Conservation (phyloP, 2,888 invertebrate species). For the Dicyrtoma fusca region DNA sequence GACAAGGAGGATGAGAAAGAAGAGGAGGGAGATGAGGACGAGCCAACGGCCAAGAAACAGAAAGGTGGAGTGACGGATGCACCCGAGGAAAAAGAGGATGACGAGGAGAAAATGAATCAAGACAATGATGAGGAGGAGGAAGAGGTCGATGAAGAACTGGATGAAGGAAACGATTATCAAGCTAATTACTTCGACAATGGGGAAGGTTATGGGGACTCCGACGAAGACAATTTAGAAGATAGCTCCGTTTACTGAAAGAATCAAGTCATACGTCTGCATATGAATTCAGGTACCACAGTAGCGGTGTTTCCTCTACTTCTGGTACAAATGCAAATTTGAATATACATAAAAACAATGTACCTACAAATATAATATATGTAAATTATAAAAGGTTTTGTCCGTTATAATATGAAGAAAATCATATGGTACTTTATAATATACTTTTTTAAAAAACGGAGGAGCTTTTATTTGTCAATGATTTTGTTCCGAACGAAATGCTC, state of each 20-base stretch:
- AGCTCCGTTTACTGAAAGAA: conserved; percentile 42
- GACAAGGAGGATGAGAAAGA: conserved; percentile 46
- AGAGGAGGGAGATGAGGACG: conserved; percentile 48
- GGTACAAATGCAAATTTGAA: not conserved
- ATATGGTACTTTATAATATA: too few species aligned
- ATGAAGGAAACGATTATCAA: conserved; percentile 60
- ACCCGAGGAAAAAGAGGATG: conserved; percentile 56
- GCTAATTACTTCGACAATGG: conserved; percentile 59
- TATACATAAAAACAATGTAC: too few species aligned
- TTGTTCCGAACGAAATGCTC: too few species aligned
- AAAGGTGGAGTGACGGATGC: conserved; percentile 54
- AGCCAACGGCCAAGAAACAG: conserved; percentile 41
- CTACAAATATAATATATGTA: not conserved
- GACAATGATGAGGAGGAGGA: conserved; percentile 53
- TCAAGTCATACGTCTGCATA: not conserved
- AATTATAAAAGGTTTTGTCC: too few species aligned
- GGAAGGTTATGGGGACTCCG: conserved; percentile 64
- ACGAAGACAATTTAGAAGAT: conserved; percentile 59
- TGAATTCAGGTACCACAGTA: too few species aligned
- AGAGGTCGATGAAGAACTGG: conserved; percentile 65
- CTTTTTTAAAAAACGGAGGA: too few species aligned
- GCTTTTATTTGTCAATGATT: too few species aligned
- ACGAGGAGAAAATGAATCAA: conserved; percentile 51
- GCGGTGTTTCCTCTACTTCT: not conserved
- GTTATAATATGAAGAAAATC: too few species aligned